Base-by-base conservation (phyloP, 35 echinoderm and acorn worm species). In the Apostichopus parvimensis region DNA sequence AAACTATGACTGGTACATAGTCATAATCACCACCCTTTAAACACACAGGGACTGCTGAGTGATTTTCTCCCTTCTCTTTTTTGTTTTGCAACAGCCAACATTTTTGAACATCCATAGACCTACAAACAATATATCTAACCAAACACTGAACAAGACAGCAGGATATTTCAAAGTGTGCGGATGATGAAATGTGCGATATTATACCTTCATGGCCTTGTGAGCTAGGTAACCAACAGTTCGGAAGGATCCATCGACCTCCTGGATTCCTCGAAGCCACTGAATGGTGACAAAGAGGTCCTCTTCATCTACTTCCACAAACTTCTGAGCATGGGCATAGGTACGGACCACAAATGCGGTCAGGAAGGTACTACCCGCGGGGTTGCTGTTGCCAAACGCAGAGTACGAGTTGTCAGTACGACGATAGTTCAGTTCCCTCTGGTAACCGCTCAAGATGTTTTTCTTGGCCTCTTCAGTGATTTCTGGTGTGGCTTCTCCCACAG, bases 341-440 rank as follows among this genome's bases (percentile, higher is more conserved):
- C 87, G 77, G 56, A 95, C 76, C 23, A 90, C 82, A 62, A 79
- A 90, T 0, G 91, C 85, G 28, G 90, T 83, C 15, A 90, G 66
- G 45, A 66, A 95, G 6, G 83, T 88, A 55, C 92, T 92, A 1
- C 83, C 90, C 20, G 61, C 1, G 9, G 79, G 71, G 77, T 95
- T 92, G 4, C 91, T 95, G 21, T 91, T 85, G 8, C 97, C 96
- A 87, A 98, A 98, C 8, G 94, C 97, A 4, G 94, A 92, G 77
- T 96, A 98, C 1, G 97, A 98, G 91, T 72, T 88, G 66, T 98
- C 97, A 4, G 59, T 8, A 54, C 93, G 94, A 56, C 94, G 92
- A 12, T 98, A 98, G 28, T 92, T 98, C 61, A 98, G 88, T 72
- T 98, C 94, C 4, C 97, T 90, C 68, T 98, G 97, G 84, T 98